A percentile compares a stretch with the other conserved stretches of the same genome.
These are phyloP conservation scores for Protomyctophum bolini DNA, from an alignment of 2,113 vertebrate species.

Conservation along the genomic window DNA sequence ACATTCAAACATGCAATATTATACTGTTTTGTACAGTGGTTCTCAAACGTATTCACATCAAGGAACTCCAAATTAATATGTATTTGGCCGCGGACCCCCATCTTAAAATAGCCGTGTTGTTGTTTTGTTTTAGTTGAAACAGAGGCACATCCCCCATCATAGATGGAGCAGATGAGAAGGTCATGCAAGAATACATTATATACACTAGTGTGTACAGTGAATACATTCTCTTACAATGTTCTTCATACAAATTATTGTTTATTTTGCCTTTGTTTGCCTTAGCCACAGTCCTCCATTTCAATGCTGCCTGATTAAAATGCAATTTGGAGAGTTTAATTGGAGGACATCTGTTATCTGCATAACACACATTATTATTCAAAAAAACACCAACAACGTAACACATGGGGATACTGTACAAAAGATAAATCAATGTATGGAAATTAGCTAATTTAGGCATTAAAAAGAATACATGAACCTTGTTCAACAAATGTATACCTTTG, in stretches of 20 bases:
- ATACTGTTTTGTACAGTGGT: too few relatives aligned
- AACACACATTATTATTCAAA: conserved; percentile 42
- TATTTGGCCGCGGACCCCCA: too few relatives aligned
- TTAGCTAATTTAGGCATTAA: conserved; percentile 11
- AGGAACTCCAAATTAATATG: too few relatives aligned
- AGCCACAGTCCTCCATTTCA: conserved; percentile 60
- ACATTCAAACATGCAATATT: too few relatives aligned
- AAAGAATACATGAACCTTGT: conserved; percentile 7
- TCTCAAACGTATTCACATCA: too few relatives aligned
- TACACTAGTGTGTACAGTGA: too few relatives aligned
- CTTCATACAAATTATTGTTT: conserved; percentile 30
- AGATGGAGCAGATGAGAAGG: conserved; percentile 22
- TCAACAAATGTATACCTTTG: conserved; percentile 9
- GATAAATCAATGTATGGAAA: conserved; percentile 31
- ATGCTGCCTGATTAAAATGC: conserved; percentile 63
- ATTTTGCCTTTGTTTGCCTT: conserved; percentile 46
- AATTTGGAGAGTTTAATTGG: conserved; percentile 67
- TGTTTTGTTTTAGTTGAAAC: background rate
- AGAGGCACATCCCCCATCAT: background rate
- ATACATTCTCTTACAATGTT: too few relatives aligned
- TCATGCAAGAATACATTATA: conserved; percentile 12
- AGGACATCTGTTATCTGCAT: conserved; percentile 68
- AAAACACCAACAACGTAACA: conserved; percentile 43
- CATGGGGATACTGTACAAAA: background rate
- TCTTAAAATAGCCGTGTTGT: too few relatives aligned